Conservation (phyloP, 2,113 vertebrate species). For the Catharus minimus region DNA sequence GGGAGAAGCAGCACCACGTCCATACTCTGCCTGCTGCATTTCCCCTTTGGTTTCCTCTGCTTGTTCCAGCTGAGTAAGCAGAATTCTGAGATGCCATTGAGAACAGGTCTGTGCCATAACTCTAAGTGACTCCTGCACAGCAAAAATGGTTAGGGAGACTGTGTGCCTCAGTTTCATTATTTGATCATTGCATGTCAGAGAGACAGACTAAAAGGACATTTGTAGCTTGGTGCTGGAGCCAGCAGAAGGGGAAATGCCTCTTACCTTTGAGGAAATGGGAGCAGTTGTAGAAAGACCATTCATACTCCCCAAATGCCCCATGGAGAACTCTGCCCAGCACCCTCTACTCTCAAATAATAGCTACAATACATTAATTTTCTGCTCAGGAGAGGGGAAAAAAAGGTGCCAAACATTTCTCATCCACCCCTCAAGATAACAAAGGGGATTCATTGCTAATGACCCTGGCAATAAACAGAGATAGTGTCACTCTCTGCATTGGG, state of each 20-base stretch:
- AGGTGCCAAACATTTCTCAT: neutral
- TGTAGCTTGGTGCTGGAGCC: neutral
- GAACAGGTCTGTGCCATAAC: neutral
- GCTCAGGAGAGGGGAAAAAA: neutral
- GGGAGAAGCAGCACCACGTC: neutral
- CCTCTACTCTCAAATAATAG: neutral
- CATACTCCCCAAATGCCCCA: neutral
- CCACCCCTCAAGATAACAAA: neutral
- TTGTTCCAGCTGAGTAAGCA: slow-evolving; percentile 30
- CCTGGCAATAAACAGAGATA: neutral
- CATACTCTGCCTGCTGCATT: neutral
- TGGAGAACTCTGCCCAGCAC: neutral
- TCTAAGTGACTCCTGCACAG: neutral
- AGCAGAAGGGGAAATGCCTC: neutral
- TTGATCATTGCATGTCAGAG: neutral
- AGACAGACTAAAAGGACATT: neutral
- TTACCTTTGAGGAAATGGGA: neutral
- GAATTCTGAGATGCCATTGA: neutral
- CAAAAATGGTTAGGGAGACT: neutral
- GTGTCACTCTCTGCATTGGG: fast-evolving
- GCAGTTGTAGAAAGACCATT: neutral
- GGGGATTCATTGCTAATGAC: neutral
- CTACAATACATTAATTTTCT: neutral
- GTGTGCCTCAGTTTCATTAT: neutral
- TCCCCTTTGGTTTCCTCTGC: slow-evolving; percentile 10